Base-by-base conservation (phyloP, 2,113 vertebrate genomes). In the Pandion haliaetus region DNA sequence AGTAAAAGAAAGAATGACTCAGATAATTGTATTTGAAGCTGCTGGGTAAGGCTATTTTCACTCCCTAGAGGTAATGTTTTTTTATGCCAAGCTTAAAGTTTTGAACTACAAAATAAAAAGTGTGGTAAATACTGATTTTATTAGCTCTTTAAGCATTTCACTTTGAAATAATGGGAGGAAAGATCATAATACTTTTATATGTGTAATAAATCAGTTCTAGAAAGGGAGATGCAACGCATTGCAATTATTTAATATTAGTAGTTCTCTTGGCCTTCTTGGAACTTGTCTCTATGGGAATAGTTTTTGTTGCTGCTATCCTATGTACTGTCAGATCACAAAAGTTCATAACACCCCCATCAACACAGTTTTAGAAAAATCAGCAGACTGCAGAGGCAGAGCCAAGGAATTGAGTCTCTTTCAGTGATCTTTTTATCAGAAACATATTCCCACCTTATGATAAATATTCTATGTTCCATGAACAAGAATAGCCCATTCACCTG, bases 81-180 rank as follows among this genome's bases (percentile, higher is more conserved):
- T 89, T 92, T 54, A 91, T 84, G 74, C 79, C 72, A 94, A 67
- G 88, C 74, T 84, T 94, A 63, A 90, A 90, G 76, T 90, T 96
- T 83, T 88, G 95, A 96, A 90, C 59, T 86, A 62, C 85, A 73
- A 95, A 96, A 94, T 94, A 96, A 94, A 93, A 96, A 90, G 70
- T 92, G 74, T 94, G 72, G 23, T 95, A 97, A 97, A 86, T 90
- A 93, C 85, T 83, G 90, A 83, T 88, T 96, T 97, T 97, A 96
- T 95, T 96, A 95, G 81, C 17, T 55, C 83, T 97, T 94, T 93
- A 95, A 94, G 90, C 80, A 86, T 63, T 97, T 94, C 85, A 63
- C 69, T 96, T 94, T 93, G 86, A 92, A 96, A 95, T 84, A 96
- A 95, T 86, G 71, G 72, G 49, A 92, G 52, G 52, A 96, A 95